Conservation (phyloP, 2,113 vertebrate genomes). For the Shinisaurus crocodilurus region DNA sequence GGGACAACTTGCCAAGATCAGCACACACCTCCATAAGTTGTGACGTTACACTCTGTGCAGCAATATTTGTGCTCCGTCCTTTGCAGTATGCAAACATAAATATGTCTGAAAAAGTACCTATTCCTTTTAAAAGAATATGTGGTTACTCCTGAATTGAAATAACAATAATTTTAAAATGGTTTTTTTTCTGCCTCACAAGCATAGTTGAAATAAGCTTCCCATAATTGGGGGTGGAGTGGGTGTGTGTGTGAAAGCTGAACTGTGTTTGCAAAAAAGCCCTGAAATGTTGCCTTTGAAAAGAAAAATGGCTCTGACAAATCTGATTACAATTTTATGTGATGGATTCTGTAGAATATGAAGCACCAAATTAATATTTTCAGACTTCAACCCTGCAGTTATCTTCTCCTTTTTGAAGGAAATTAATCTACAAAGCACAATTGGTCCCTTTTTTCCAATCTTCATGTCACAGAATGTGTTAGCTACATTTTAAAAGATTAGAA, state of each 20-base stretch:
- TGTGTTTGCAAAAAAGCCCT: not conserved
- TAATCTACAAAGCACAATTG: constrained; percentile 21
- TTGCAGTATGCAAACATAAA: not conserved
- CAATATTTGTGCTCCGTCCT: no score
- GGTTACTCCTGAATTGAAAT: not conserved
- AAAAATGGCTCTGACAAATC: constrained; percentile 19
- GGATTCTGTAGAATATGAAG: constrained; percentile 7
- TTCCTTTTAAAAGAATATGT: not conserved
- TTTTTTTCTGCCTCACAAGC: not conserved
- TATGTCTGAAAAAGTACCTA: not conserved
- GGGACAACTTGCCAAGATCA: not conserved
- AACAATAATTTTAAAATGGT: not conserved
- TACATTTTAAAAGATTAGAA: not conserved
- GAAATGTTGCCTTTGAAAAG: constrained; percentile 20
- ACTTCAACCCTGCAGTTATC: constrained; percentile 17
- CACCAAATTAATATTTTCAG: constrained; percentile 18
- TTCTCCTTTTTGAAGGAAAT: constrained; percentile 22
- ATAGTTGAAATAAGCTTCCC: not conserved
- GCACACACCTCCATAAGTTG: not conserved
- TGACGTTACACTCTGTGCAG: not conserved
- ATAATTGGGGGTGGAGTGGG: not conserved
- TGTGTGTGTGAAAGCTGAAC: not conserved
- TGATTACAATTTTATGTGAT: constrained; percentile 23
- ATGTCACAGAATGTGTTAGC: constrained; percentile 24
- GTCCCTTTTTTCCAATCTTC: not conserved